Base-by-base conservation (phyloP, 2,888 invertebrate species). In the Drosophila leonis region DNA sequence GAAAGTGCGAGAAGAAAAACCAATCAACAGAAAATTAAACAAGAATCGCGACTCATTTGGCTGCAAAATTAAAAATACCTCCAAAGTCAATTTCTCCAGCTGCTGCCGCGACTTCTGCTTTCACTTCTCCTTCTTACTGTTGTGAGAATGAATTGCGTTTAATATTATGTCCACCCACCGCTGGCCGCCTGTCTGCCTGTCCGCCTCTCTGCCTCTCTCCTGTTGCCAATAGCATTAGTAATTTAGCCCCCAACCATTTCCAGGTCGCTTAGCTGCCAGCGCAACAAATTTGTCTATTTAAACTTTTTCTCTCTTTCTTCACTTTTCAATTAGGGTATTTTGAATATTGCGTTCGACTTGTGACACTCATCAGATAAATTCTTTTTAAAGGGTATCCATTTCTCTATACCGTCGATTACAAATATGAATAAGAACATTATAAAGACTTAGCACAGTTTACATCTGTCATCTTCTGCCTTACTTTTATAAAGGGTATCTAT, bases 211-310 rank as follows among this genome's bases (percentile, higher is more conserved):
- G 1, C 1, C 41, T 13, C 24, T 7, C 15, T 12, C 31, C 8
- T 60, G 33, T 60, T 46, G 35, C 65, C 75, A 56, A 74, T 82
- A 37, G 75, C 86, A 80, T 85, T 81, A 72, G 71, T 64, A 70
- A 86, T 69, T 65, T 49, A 24, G 33, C 33, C 46, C 39, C 63
- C 46, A 56, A 24, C 52, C 46, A 61, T 49, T 51, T 48, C 42
- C 52, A 31, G 35, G 35, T 37, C 39, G 33, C 18, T 12, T 31
- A 35, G 13, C 33, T 67, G 66, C 46, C 72, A 71, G 67, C 73
- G 67, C 63, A 80, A 83, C 83, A 90, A 90, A 86, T 88, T 86
- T 88, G 78, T 86, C 83, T 86, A 77, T 87, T 86, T 77, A 72
- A 88, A 88, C 81, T 83, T 88, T 80, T 75, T 12, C n/a, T 64